These are phyloP conservation scores for Herpetotheres cachinnans DNA, from an alignment of 2,113 vertebrate genomes.

Conservation along the genomic window DNA sequence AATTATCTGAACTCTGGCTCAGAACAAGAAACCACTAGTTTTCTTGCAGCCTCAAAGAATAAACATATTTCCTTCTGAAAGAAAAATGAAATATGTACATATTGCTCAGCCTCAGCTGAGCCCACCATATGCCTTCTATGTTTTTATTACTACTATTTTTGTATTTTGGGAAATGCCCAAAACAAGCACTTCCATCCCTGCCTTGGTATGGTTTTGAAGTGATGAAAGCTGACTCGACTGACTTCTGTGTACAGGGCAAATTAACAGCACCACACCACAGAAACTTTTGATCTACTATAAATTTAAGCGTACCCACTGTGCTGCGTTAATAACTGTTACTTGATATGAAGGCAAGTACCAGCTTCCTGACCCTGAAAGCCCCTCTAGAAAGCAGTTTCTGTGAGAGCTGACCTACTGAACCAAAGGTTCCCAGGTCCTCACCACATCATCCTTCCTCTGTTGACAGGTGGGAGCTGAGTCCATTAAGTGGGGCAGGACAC, in stretches of 20 bases:
- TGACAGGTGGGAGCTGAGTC: not conserved
- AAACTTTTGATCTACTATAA: not conserved
- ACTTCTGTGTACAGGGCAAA: not conserved
- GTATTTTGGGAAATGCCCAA: not conserved
- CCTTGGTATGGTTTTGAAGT: not conserved
- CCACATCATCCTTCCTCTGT: accelerated
- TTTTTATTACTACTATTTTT: slow-evolving; percentile 17
- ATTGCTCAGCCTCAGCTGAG: not conserved
- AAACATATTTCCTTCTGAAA: not conserved
- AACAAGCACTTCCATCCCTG: not conserved
- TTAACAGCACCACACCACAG: not conserved
- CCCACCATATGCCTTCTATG: not conserved
- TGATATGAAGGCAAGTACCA: not conserved
- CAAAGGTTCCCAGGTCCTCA: not conserved
- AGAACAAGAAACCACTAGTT: not conserved
- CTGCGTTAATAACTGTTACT: not conserved
- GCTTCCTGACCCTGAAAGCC: not conserved
- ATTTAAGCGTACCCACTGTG: not conserved
- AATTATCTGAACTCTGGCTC: not conserved
- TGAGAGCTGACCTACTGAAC: not conserved
- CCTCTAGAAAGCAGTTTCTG: not conserved
- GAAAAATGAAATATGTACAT: not conserved
- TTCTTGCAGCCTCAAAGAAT: not conserved
- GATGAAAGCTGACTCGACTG: not conserved
- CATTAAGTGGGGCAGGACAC: not conserved